These are phyloP conservation scores for Nanger granti DNA, from an alignment of 2,113 vertebrate species.

Conservation along the genomic window DNA sequence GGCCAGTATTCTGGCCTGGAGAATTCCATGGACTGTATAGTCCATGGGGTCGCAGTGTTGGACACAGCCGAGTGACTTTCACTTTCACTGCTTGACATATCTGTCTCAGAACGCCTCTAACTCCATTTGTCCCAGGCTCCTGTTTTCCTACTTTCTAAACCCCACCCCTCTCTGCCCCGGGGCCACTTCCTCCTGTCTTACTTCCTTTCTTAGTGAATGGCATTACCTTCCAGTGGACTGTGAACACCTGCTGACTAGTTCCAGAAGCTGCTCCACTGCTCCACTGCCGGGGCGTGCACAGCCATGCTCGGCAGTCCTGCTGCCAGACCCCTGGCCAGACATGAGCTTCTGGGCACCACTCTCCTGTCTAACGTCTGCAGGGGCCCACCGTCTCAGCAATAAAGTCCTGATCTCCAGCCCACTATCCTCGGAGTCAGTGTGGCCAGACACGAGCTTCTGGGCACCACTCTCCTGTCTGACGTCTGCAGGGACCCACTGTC, in stretches of 20 bases:
- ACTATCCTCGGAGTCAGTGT: too few relatives aligned
- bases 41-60: not conserved
- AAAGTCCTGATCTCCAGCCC: too few relatives aligned
- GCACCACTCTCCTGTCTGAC: too few relatives aligned
- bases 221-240: not conserved
- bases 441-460: too few relatives aligned
- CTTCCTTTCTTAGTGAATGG: not conserved
- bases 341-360: too few relatives aligned
- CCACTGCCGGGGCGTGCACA: rapidly evolving
- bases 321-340: not conserved
- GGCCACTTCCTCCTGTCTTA: too few relatives aligned
- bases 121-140: not conserved
- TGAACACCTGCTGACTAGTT: not conserved
- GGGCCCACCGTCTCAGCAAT: too few relatives aligned
- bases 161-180: not conserved
- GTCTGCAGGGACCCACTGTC: too few relatives aligned
- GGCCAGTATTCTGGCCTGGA: not conserved
- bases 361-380: too few relatives aligned
- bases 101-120: not conserved
- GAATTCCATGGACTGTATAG: not conserved
- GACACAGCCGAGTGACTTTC: not conserved
- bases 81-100: not conserved
- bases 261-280: not conserved
- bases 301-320: not conserved
- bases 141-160: not conserved